Conservation (phyloP, 2,113 vertebrate genomes). For the Saguinus imperator region DNA sequence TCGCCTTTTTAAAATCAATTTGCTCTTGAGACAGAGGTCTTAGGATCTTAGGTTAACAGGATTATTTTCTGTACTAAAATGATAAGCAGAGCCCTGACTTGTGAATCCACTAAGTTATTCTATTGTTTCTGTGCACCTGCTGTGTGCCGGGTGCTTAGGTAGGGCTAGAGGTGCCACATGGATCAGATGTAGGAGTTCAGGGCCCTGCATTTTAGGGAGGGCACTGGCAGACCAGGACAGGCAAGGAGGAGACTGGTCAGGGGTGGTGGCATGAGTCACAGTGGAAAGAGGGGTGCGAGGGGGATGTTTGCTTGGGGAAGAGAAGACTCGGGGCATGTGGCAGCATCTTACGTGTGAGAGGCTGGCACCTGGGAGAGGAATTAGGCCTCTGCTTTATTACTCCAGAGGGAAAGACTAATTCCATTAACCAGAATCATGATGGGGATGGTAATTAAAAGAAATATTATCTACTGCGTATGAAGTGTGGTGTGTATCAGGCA, state of each 20-base stretch:
- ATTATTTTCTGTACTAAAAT: slow-evolving; percentile 40
- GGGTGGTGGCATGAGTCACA: not conserved
- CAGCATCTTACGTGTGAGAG: not conserved
- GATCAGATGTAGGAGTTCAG: not conserved
- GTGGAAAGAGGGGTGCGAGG: not conserved
- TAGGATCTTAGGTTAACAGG: not conserved
- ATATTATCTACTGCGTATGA: not conserved
- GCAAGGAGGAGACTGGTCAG: not conserved
- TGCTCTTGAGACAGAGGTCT: not conserved
- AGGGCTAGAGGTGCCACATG: not conserved
- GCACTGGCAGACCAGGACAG: not conserved
- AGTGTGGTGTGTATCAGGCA: not conserved
- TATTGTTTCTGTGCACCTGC: not conserved
- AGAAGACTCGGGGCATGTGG: fast-evolving
- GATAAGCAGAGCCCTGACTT: not conserved
- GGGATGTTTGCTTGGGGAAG: not conserved
- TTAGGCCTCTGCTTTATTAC: not conserved
- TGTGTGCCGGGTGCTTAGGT: not conserved
- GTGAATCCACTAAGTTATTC: not conserved
- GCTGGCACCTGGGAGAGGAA: not conserved
- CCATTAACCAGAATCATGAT: not conserved
- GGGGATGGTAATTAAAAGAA: not conserved
- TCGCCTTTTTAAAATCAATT: slow-evolving; percentile 29
- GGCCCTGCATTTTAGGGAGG: not conserved
- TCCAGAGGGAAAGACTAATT: not conserved